Evolutionary conservation across 2,113 vertebrate species (phyloP).

Genomic region (Saimiri boliviensis): DNA sequence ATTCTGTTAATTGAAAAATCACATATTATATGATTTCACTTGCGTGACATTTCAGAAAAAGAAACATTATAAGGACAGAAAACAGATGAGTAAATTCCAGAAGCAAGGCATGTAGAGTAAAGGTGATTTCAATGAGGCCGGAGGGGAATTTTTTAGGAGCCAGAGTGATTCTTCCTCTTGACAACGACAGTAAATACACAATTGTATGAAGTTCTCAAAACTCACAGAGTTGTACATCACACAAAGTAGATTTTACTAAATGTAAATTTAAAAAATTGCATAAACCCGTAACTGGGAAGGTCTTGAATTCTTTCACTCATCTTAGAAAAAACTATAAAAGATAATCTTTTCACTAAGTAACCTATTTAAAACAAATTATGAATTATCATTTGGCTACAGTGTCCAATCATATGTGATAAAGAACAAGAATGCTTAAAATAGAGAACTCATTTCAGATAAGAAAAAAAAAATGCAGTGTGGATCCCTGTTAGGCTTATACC

Average conservation of each 20-base stretch:
- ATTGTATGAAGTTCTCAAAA: neutral
- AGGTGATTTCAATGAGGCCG: neutral
- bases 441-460: neutral
- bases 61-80: neutral
- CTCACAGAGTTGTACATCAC: neutral
- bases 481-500: neutral
- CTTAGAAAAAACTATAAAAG: neutral
- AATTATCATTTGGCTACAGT: neutral
- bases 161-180: neutral
- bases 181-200: neutral
- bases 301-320: neutral
- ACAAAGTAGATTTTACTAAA: neutral
- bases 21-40: neutral
- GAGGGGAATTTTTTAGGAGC: neutral
- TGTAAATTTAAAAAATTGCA: neutral
- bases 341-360: neutral
- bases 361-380: neutral
- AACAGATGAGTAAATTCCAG: neutral
- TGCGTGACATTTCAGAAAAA: neutral
- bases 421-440: neutral
- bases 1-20: neutral
- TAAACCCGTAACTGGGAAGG: neutral
- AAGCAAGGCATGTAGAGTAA: too few species aligned
- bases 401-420: neutral
- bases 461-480: neutral